phyloP scores from a whole-genome alignment of 1,140 invertebrate species.

The Prorops nasuta region DNA sequence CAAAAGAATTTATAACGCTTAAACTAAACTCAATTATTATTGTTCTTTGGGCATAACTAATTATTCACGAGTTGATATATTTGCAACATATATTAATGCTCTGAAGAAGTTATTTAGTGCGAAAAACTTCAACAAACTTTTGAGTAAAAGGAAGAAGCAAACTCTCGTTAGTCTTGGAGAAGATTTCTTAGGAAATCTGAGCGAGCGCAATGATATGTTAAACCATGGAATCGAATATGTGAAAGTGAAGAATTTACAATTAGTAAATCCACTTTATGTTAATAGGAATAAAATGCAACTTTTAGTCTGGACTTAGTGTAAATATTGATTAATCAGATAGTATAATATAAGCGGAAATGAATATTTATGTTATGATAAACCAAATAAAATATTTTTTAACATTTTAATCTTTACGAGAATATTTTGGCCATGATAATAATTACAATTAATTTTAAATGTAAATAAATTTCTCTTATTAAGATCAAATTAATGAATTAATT shows the following conservation, averaged over 20 bases:
- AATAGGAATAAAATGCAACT: constrained; percentile 3
- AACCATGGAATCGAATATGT: constrained; percentile 37
- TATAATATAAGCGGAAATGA: no score
- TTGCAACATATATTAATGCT: no score
- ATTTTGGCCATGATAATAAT: neutral
- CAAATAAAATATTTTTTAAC: no score
- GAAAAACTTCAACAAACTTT: constrained; percentile 16
- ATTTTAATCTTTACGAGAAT: no score
- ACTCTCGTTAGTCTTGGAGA: constrained; percentile 23
- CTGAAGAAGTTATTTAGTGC: no score
- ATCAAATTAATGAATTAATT: no score
- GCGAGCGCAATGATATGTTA: constrained; percentile 34
- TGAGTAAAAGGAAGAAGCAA: constrained; percentile 23
- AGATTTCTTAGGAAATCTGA: constrained; percentile 22
- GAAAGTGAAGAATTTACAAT: neutral
- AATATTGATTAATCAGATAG: neutral
- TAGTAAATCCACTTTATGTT: neutral
- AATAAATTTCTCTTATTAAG: no score
- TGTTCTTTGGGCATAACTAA: no score
- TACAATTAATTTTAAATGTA: neutral
- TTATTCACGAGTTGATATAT: no score
- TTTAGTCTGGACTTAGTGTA: constrained; percentile 16
- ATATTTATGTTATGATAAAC: no score
- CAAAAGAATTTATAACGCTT: no score
- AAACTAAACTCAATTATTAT: no score